Evolutionary conservation across 1,140 invertebrate species (phyloP).

Genomic region (Helicorthomorpha holstii): DNA sequence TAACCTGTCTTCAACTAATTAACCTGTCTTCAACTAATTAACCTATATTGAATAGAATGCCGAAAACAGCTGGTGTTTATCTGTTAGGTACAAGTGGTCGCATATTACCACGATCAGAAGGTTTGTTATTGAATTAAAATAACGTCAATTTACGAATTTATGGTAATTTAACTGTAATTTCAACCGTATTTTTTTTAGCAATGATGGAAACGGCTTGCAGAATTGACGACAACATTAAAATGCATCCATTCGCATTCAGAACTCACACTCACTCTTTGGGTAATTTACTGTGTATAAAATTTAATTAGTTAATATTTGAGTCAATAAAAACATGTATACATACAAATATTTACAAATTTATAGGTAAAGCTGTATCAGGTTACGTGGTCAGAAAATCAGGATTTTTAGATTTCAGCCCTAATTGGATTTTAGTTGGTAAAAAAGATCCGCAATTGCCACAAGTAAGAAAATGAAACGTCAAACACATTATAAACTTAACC

Average conservation of each 20-base stretch:
- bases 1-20: background rate
- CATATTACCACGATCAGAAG: constrained; percentile 42
- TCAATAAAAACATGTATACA: constrained; percentile 3
- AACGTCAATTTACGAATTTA: constrained; percentile 17
- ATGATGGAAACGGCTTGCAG: constrained; percentile 77
- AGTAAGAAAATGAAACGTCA: constrained; percentile 15
- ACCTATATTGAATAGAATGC: constrained; percentile 36
- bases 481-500: background rate
- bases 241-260: constrained; percentile 88
- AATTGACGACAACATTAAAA: constrained; percentile 57
- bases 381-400: constrained; percentile 49
- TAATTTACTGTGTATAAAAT: constrained; percentile 15
- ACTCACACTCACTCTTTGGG: constrained; percentile 79
- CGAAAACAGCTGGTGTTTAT: constrained; percentile 70
- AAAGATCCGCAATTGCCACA: constrained; percentile 78
- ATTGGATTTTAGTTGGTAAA: constrained; percentile 76
- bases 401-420: constrained; percentile 31
- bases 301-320: constrained; percentile 3
- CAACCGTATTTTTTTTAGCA: constrained; percentile 27
- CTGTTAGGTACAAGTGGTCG: constrained; percentile 62
- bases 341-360: constrained; percentile 15
- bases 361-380: constrained; percentile 67
- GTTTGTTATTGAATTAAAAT: background rate
- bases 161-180: constrained; percentile 14
- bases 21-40: constrained; percentile 31